Evolutionary conservation across 2,797 vertebrate genomes (phyloP).

Genomic region (Propithecus perrieri): DNA sequence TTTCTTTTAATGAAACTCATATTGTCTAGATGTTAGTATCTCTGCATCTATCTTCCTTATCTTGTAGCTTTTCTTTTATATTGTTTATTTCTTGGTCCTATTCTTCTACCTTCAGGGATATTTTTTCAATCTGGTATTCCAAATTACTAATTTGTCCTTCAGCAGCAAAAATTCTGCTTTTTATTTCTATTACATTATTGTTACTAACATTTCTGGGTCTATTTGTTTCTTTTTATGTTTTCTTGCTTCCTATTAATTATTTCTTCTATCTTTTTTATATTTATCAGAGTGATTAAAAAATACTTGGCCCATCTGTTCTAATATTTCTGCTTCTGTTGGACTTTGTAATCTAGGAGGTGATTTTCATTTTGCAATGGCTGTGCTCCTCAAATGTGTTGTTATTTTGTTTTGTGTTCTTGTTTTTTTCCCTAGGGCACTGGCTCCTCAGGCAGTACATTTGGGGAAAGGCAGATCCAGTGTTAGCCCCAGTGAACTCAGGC

Average conservation of each 20-base stretch:
- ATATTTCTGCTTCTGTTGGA: constrained; percentile 14
- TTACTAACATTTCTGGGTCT: neutral
- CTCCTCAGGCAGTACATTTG: neutral
- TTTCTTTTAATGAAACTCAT: neutral
- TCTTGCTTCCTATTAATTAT: neutral
- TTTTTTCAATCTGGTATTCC: neutral
- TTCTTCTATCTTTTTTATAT: neutral
- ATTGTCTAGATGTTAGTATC: neutral
- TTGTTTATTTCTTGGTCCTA: neutral
- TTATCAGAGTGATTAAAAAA: neutral
- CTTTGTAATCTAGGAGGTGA: neutral
- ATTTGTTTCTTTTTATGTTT: neutral
- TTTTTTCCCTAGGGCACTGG: neutral
- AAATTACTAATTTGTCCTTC: neutral
- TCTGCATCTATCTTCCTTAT: neutral
- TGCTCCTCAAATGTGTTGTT: neutral
- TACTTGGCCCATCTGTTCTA: neutral
- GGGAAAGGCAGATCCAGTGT: neutral
- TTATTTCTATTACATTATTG: neutral
- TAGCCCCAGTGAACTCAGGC: neutral
- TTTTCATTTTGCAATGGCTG: neutral
- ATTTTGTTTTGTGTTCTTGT: neutral
- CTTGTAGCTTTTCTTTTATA: neutral
- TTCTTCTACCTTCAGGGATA: neutral
- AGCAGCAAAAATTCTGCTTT: neutral